Evolutionary conservation across 2,113 vertebrate species (phyloP).

Genomic region (Catharus minimus): DNA sequence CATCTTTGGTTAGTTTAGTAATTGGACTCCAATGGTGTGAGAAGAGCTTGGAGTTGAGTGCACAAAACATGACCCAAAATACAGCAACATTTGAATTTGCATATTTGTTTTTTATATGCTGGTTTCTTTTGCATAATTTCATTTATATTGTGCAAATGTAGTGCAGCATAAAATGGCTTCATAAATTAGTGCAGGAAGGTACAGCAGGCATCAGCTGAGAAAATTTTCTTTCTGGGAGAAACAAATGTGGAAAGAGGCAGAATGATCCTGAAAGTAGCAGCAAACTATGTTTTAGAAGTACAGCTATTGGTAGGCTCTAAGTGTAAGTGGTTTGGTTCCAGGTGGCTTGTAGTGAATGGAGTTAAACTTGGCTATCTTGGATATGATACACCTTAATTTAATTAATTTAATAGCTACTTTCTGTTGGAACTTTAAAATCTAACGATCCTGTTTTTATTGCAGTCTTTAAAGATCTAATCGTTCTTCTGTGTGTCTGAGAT

Average conservation of each 20-base stretch:
- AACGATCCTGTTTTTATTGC: slow-evolving; percentile 59
- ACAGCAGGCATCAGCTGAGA: not conserved
- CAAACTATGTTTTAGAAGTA: not conserved
- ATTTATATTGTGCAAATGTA: not conserved
- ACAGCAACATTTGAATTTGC: not conserved
- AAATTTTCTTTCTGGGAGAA: not conserved
- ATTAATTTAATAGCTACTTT: slow-evolving; percentile 73
- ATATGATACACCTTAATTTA: slow-evolving; percentile 47
- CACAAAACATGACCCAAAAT: not conserved
- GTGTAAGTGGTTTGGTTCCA: not conserved
- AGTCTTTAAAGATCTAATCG: slow-evolving; percentile 67
- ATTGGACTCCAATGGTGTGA: not conserved
- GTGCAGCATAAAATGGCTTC: not conserved
- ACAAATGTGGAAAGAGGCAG: not conserved
- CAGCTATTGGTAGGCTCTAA: not conserved
- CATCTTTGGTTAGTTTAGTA: not conserved
- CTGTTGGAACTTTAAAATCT: slow-evolving; percentile 72
- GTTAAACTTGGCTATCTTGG: slow-evolving; percentile 19
- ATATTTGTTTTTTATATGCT: not conserved
- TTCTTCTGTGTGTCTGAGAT: slow-evolving; percentile 50
- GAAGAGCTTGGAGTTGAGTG: not conserved
- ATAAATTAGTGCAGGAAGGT: not conserved
- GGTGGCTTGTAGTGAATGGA: not conserved
- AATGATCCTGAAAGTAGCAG: not conserved
- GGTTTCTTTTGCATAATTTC: slow-evolving; percentile 12